Conservation (phyloP, 92 coral and sea anemone genomes). For the Siderastrea siderea region DNA sequence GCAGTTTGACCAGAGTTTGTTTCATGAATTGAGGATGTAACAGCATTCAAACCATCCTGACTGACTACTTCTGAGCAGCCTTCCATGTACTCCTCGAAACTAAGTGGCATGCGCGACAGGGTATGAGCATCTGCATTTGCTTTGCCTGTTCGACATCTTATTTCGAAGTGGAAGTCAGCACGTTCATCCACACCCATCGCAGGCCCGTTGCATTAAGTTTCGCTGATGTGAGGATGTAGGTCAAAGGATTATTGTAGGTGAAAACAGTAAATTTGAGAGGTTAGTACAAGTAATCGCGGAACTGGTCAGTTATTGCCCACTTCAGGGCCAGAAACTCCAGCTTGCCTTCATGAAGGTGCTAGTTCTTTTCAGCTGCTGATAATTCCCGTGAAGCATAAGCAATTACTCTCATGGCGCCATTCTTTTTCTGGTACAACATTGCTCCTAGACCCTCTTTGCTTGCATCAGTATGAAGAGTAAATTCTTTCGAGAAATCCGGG, state of each 20-base stretch:
- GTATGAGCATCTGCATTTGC: slow-evolving; percentile 39
- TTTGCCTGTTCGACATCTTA: slow-evolving; percentile 33
- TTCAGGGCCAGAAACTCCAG: slow-evolving; percentile 61
- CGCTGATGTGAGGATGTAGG: slow-evolving; percentile 32
- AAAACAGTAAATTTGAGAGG: slow-evolving; percentile 44
- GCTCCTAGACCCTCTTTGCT: slow-evolving; percentile 57
- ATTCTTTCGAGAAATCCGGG: slow-evolving; percentile 2
- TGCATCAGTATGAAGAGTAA: not conserved
- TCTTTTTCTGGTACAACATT: slow-evolving; percentile 46
- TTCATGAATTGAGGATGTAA: not conserved
- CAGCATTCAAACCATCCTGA: slow-evolving; percentile 33
- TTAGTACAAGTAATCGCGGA: slow-evolving; percentile 49
- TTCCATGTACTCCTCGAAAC: slow-evolving; percentile 36
- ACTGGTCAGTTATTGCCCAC: slow-evolving; percentile 69
- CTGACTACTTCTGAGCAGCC: slow-evolving; percentile 10
- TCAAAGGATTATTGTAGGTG: slow-evolving; percentile 25
- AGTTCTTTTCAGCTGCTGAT: slow-evolving; percentile 52
- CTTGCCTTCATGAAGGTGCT: slow-evolving; percentile 61
- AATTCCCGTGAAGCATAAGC: slow-evolving; percentile 51
- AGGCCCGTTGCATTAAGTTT: slow-evolving; percentile 39
- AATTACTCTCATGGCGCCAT: slow-evolving; percentile 33
- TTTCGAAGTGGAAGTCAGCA: slow-evolving; percentile 30
- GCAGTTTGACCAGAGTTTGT: not conserved
- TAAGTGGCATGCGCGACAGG: slow-evolving; percentile 39
- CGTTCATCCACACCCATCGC: slow-evolving; percentile 30